Evolutionary conservation across 2,113 vertebrate genomes (phyloP).

Genomic region (Psittacara wagleri): DNA sequence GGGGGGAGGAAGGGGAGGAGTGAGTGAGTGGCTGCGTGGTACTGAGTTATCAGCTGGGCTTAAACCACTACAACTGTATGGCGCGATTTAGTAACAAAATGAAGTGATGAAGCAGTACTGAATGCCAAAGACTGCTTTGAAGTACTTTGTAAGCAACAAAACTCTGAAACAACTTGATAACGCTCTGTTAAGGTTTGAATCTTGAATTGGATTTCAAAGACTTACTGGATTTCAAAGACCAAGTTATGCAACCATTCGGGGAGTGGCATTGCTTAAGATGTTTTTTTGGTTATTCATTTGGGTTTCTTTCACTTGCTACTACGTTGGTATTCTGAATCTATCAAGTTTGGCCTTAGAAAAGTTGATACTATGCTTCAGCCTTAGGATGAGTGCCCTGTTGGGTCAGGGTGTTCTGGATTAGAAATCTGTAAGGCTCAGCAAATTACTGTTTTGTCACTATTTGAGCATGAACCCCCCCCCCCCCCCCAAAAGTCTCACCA

Average conservation of each 20-base stretch:
- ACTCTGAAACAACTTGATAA: not conserved
- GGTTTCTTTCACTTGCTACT: not conserved
- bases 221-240: not conserved
- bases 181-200: not conserved
- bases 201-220: not conserved
- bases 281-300: not conserved
- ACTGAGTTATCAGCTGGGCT: too few species aligned
- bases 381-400: not conserved
- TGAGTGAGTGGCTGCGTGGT: too few species aligned
- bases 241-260: not conserved
- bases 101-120: not conserved
- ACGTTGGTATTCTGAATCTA: not conserved
- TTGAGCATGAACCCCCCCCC: not conserved
- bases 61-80: not conserved
- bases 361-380: not conserved
- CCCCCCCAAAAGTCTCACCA: not conserved
- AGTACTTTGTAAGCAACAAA: not conserved
- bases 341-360: not conserved
- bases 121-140: not conserved
- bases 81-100: not conserved
- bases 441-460: fast-evolving
- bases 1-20: too few species aligned
- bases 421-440: not conserved
- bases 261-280: not conserved
- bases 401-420: not conserved